These are phyloP conservation scores for Balaeniceps rex DNA, from an alignment of 2,113 vertebrate genomes.

Conservation along the genomic window DNA sequence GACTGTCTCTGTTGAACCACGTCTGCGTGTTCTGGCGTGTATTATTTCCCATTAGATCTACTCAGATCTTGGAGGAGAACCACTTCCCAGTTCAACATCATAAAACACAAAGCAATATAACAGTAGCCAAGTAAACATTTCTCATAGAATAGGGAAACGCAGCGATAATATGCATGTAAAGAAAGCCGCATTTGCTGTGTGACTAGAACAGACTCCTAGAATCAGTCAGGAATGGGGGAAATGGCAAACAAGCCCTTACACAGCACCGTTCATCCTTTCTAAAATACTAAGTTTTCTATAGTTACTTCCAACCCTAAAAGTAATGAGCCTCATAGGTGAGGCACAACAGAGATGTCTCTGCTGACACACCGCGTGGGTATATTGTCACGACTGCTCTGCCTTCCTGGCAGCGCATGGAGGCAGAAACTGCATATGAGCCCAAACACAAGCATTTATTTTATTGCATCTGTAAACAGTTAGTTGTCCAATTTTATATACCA, in stretches of 20 bases:
- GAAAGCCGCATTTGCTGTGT: neutral
- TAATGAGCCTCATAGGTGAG: neutral
- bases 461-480: neutral
- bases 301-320: neutral
- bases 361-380: accelerated
- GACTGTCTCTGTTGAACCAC: neutral
- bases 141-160: neutral
- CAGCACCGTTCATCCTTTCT: neutral
- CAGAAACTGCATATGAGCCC: neutral
- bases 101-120: neutral
- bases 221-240: neutral
- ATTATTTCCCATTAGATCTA: slow-evolving; percentile 18
- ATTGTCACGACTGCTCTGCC: neutral
- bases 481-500: neutral
- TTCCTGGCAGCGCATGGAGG: neutral
- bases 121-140: slow-evolving; percentile 32
- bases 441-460: neutral
- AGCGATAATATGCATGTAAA: neutral
- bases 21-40: neutral
- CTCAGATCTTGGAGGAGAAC: neutral
- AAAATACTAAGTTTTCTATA: neutral
- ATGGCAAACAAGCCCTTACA: neutral
- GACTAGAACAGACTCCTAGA: neutral
- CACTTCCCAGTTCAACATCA: neutral
- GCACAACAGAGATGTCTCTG: neutral